phyloP scores from a whole-genome alignment of 2,797 vertebrate species.

The Eidolon dupreanum region DNA sequence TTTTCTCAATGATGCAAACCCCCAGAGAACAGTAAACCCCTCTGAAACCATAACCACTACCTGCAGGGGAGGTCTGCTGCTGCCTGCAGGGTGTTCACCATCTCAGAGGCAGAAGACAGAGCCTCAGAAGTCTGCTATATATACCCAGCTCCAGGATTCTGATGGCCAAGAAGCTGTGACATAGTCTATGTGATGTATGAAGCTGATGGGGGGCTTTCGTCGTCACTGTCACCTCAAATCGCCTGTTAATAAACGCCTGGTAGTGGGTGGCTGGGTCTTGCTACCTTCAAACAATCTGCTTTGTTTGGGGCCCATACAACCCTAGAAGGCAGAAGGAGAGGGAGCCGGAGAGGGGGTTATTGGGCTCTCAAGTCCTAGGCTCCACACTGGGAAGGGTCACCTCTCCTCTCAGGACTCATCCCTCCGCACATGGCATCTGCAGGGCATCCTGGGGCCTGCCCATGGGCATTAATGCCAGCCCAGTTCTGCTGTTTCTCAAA shows the following conservation, averaged over 20 bases:
- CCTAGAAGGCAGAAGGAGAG: neutral
- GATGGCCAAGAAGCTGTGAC: neutral
- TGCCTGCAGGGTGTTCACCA: fast-evolving
- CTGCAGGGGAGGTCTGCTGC: neutral
- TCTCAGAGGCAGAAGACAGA: neutral
- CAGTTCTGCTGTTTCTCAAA: neutral
- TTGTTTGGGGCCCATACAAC: fast-evolving
- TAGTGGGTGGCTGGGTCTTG: no score
- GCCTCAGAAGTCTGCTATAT: neutral
- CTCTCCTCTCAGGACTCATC: neutral
- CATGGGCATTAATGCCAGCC: fast-evolving
- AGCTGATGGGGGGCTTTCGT: neutral
- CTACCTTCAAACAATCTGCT: neutral
- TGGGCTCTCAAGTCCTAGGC: neutral
- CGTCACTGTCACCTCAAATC: neutral
- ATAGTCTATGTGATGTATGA: neutral
- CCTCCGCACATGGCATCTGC: neutral
- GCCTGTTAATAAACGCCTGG: neutral
- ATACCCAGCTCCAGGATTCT: neutral
- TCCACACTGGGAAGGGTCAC: neutral
- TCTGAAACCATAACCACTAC: neutral
- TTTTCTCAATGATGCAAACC: neutral
- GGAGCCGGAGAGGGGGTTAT: neutral
- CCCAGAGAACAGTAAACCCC: neutral
- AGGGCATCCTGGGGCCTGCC: neutral